A percentile compares a stretch with the other conserved stretches of the same genome.
These are phyloP conservation scores for Alloplasta piceator DNA, from an alignment of 2,888 invertebrate genomes.

Conservation along the genomic window DNA sequence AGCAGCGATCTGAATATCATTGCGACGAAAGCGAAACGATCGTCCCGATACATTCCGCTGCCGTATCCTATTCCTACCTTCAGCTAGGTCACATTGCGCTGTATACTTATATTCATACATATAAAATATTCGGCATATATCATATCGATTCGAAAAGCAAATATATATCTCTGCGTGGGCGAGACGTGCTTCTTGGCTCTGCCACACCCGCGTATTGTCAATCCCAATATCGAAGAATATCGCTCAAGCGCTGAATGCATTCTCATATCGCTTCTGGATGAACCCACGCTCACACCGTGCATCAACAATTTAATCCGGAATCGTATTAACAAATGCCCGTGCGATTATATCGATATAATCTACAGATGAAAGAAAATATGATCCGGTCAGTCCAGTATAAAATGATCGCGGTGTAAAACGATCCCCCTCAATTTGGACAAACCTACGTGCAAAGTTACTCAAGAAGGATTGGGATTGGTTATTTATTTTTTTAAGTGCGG, in stretches of 20 bases:
- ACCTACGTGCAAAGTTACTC: no score
- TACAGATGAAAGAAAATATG: no score
- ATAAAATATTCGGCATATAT: slow-evolving; percentile 39
- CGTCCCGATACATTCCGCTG: slow-evolving; percentile 58
- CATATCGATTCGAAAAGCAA: slow-evolving; percentile 49
- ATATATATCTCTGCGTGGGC: slow-evolving; percentile 62
- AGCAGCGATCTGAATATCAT: slow-evolving; percentile 68
- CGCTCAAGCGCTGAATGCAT: slow-evolving; percentile 42
- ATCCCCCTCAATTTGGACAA: no score
- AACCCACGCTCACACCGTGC: slow-evolving; percentile 30
- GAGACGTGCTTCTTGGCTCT: slow-evolving; percentile 47
- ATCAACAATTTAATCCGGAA: slow-evolving; percentile 26
- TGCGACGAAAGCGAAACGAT: slow-evolving; percentile 59
- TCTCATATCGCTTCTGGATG: slow-evolving; percentile 42
- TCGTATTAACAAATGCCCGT: slow-evolving; percentile 18
- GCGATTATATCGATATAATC: slow-evolving; percentile 27
- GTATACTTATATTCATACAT: slow-evolving; percentile 11
- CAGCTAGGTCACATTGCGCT: slow-evolving; percentile 10
- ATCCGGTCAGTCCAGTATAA: no score
- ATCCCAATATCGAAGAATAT: slow-evolving; percentile 70
- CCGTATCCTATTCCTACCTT: slow-evolving; percentile 41
- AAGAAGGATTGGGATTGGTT: no score
- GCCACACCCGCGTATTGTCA: slow-evolving; percentile 74
- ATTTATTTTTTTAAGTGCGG: no score
- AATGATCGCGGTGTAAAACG: no score